Base-by-base conservation (phyloP, 2,888 invertebrate genomes). In the Byasa hedistus region DNA sequence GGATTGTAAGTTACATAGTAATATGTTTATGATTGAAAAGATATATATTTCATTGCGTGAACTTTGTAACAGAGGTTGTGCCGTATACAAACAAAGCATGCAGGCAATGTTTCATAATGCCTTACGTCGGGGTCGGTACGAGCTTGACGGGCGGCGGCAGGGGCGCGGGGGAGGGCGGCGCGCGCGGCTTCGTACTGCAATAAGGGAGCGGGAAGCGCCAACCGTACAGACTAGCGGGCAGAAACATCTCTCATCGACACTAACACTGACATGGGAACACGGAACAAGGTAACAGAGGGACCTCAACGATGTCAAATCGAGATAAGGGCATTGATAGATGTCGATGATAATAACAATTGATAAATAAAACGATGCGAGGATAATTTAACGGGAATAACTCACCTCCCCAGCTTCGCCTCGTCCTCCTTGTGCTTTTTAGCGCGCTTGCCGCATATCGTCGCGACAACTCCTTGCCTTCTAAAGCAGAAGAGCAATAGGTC, bases 141-240 rank as follows among this genome's bases (percentile, higher is more conserved):
- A 95, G 92, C 93, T 95, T 95, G 89, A 95, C 94, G 80, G 95
- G 95, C 83, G 95, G 94, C 84, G 95, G 95, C 93, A 95, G 93
- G 87, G 95, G 95, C 92, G 95, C 93, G 90, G 95, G 95, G 91
- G 95, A 95, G 82, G 95, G 95, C 89, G 95, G 95, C 86, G 94
- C 93, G 93, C 93, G 94, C 94, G 92, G 95, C 95, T 92, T 95
- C 94, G 96, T 96, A 94, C 96, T 96, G 95, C 96, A 96, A 96
- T 97, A 96, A 94, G 96, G 96, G 95, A 97, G 96, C 94, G 97
- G 96, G 95, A 96, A 97, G 94, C 96, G 96, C 96, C 96, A 96
- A 96, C 96, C 96, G 95, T 96, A 96, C 95, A 97, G 95, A 96
- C 96, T 97, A 95, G 87, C 89, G 91, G 89, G 87, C 87, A 91